Evolutionary conservation across 2,888 invertebrate genomes (phyloP), one percentile per base, ranked within the genome.

Genomic region (Agrochola lota): DNA sequence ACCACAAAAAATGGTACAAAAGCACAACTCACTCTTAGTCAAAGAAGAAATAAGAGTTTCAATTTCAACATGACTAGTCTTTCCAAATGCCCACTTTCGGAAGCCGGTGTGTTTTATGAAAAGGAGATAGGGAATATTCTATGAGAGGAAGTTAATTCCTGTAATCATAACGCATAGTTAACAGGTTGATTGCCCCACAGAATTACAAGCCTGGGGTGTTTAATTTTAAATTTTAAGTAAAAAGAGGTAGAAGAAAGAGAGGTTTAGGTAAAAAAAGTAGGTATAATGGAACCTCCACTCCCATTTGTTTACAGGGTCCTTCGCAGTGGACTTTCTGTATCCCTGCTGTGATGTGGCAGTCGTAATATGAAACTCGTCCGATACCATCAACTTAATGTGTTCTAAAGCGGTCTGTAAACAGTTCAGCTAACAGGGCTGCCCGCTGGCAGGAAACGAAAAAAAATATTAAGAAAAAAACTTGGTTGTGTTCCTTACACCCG

Each of bases 331-430:
- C 30, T 11, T 73, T 73, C 64, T 84, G 64, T 52, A 67, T 15
- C n/a, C 3, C 0, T 6, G n/a, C 17, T 57, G 20, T 62, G 35
- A 43, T 2, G 66, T 49, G 63, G 12, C 60, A 46, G n/a, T 71
- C 66, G 71, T 77, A 80, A 74, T n/a, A 68, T 26, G n/a, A 81
- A 75, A 66, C 70, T 73, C 75, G 67, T 71, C 74, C 43, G 76
- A 63, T 30, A 62, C 74, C 66, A 88, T 87, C 79, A 88, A 83
- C 77, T 80, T 84, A 80, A 87, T 86, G 88, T 66, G 78, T 81
- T 86, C 55, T 69, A 77, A 83, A 87, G 76, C 77, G 70, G 40
- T 77, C 20, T n/a, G 79, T 77, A 46, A 85, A 83, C 78, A 75
- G 74, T 60, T 40, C 43, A 20, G 30, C n/a, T 40, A n/a, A 15